A percentile compares a stretch with the other conserved stretches of the same genome.
Conservation (phyloP, 2,797 vertebrate species). For the Peromyscus aztecus region DNA sequence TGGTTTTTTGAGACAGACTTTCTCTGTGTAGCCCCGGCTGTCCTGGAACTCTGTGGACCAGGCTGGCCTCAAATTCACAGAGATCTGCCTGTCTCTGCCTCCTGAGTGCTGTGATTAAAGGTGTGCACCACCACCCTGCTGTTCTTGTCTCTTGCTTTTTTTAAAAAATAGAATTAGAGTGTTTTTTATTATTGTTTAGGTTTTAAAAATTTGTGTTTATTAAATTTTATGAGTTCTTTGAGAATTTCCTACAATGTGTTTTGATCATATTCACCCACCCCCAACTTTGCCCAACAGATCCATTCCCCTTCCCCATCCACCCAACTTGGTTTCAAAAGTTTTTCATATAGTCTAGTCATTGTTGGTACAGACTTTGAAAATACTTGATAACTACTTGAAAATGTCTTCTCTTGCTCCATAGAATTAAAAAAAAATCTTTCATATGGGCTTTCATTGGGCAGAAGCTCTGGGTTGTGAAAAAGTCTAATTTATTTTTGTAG, state of each 20-base stretch:
- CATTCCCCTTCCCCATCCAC: neutral
- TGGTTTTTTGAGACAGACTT: neutral
- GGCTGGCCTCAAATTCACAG: neutral
- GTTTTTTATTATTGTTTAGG: neutral
- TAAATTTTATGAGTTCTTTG: neutral
- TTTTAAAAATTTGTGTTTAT: neutral
- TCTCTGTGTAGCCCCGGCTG: neutral
- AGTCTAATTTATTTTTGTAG: constrained; percentile 29
- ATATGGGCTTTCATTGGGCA: neutral
- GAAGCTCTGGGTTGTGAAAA: constrained; percentile 46
- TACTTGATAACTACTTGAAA: constrained; percentile 6
- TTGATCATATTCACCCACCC: neutral
- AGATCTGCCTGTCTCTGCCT: neutral
- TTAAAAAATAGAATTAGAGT: neutral
- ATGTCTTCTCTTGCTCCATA: neutral
- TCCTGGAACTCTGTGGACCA: neutral
- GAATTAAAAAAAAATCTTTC: neutral
- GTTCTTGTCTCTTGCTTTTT: constrained; percentile 9
- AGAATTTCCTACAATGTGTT: neutral
- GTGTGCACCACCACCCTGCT: neutral
- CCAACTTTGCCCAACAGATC: neutral
- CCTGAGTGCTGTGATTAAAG: neutral
- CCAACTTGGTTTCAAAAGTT: constrained; percentile 7
- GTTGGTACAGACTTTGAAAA: neutral
- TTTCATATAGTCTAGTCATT: constrained; percentile 5